phyloP scores from a whole-genome alignment of 2,113 vertebrate species.

The Sardina pilchardus region DNA sequence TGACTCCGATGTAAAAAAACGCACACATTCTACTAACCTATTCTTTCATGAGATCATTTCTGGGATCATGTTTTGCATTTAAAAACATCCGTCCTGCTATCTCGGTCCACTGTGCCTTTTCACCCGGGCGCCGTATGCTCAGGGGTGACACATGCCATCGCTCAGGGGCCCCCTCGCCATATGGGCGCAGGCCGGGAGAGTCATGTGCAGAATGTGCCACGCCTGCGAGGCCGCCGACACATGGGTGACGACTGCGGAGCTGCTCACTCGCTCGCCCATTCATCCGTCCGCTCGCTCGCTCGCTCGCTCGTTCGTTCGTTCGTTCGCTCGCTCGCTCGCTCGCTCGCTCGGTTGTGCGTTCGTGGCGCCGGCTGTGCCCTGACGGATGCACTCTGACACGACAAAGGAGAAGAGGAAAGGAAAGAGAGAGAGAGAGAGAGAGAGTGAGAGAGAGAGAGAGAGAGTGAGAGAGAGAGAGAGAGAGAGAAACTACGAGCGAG shows the following conservation, averaged over 20 bases:
- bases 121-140: not conserved
- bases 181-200: not conserved
- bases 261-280: not conserved
- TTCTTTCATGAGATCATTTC: not conserved
- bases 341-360: too few relatives aligned
- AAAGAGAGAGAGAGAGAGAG: not conserved
- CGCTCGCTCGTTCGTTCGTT: not conserved
- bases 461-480: constrained; percentile 28
- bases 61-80: not conserved
- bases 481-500: constrained; percentile 44
- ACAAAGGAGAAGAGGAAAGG: not conserved
- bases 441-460: not conserved
- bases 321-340: too few relatives aligned
- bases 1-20: not conserved
- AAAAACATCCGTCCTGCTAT: not conserved
- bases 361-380: too few relatives aligned
- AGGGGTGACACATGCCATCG: not conserved
- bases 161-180: not conserved
- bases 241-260: not conserved
- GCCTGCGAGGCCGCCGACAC: not conserved
- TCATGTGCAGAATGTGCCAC: not conserved
- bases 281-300: not conserved
- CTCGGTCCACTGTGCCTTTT: not conserved
- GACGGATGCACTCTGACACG: too few relatives aligned
- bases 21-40: not conserved